Evolutionary conservation across 2,113 vertebrate species (phyloP).

Genomic region (Abramis brama): DNA sequence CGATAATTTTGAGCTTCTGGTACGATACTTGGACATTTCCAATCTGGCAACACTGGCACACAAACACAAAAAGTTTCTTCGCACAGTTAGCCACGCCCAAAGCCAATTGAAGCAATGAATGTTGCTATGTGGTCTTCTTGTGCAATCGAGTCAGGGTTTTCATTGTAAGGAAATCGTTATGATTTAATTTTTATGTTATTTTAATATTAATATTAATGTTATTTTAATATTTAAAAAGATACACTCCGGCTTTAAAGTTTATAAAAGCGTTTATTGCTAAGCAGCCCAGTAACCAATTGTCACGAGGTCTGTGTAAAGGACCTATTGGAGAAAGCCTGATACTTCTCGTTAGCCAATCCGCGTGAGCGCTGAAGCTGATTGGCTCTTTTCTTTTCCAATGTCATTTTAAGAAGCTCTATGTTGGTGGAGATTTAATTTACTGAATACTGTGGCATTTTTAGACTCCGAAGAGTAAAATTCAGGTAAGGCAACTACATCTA

Average conservation of each 20-base stretch:
- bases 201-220: not conserved
- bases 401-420: not conserved
- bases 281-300: slow-evolving; percentile 33
- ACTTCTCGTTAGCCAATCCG: slow-evolving; percentile 28
- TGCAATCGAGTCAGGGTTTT: not conserved
- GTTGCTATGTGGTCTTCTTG: not conserved
- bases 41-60: too few species aligned
- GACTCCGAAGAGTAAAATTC: not conserved
- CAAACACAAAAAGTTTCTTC: not conserved
- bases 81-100: not conserved
- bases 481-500: not conserved
- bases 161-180: not conserved
- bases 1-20: too few species aligned
- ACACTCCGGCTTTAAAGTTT: not conserved
- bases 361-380: slow-evolving; percentile 15
- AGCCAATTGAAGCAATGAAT: not conserved
- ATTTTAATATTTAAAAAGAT: not conserved
- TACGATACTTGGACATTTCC: too few species aligned
- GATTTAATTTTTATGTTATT: not conserved
- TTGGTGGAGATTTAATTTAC: slow-evolving; percentile 5
- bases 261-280: not conserved
- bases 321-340: not conserved
- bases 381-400: slow-evolving; percentile 19
- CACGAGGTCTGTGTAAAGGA: not conserved
- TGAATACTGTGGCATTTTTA: not conserved